Base-by-base conservation (phyloP, 2,888 invertebrate genomes). In the Pristionchus fissidentatus region DNA sequence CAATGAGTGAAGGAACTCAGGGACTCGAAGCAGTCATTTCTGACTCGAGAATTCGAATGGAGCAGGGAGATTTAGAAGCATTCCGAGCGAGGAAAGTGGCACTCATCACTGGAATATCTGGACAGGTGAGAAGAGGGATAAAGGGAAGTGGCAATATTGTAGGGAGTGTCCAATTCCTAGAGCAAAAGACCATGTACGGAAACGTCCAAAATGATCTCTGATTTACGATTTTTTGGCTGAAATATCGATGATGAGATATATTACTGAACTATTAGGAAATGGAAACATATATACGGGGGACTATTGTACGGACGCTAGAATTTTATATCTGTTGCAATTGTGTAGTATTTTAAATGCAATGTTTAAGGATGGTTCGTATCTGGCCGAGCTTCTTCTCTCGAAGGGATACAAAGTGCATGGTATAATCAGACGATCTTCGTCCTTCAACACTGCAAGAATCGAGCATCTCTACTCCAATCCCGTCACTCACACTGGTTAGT, bases 381-480 rank as follows among this genome's bases (percentile, higher is more conserved):
- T 99, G 87, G 96, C 98, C 0, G 98, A 99, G 93, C 95, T 98
- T 86, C 94, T 98, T 1, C 94, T 98, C 32, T 95, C 95, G 81
- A 98, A 97, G 93, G 97, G 96, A 13, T 98, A 98, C 92, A 90
- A 94, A 92, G 94, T 99, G 0, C 98, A 99, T 93, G 99, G 99
- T 0, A 96, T 99, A 83, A 96, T 99, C 77, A 94, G 99, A 29
- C 94, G 99, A 29, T 92, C 92, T 2, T 92, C 92, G 13, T 91
- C 92, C 0, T 99, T 99, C 93, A 99, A 99, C 93, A 99, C 99
- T 0, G 95, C 95, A 5, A 94, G 99, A 85, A 98, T 99, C 87
- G 96, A 97, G 92, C 99, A 99, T 93, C 94, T 99, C 81, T 98
- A 99, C 93, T 96, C 95, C 0, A 95, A 98, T 93, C 96, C 96